phyloP scores from a whole-genome alignment of 1,140 invertebrate genomes.

The Ruditapes philippinarum region DNA sequence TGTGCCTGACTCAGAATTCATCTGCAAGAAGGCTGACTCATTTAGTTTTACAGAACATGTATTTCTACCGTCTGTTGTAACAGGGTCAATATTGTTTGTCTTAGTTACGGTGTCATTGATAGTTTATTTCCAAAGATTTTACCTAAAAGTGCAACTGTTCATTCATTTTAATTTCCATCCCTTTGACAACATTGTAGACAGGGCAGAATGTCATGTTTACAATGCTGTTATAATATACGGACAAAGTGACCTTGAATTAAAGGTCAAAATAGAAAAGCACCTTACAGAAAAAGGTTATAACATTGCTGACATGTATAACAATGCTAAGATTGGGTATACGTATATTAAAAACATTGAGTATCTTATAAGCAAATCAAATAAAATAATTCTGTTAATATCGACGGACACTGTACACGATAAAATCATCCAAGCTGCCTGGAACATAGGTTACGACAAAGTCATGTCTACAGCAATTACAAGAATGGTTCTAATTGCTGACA shows the following conservation, averaged over 20 bases:
- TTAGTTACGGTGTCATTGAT: neutral
- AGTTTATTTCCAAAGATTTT: neutral
- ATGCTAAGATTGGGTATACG: neutral
- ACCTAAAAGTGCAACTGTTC: neutral
- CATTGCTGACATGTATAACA: neutral
- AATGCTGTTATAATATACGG: neutral
- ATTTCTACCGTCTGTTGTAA: neutral
- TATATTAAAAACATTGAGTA: neutral
- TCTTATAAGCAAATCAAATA: neutral
- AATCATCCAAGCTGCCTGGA: constrained; percentile 11
- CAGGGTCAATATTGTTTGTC: neutral
- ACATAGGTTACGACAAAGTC: neutral
- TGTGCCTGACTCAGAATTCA: neutral
- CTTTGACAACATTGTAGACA: neutral
- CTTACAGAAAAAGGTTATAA: constrained; percentile 1
- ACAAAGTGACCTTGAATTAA: neutral
- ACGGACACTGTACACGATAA: neutral
- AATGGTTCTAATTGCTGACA: neutral
- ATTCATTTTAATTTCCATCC: constrained; percentile 24
- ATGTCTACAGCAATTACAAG: neutral
- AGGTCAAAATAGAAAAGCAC: neutral
- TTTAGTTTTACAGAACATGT: constrained; percentile 16
- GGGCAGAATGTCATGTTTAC: neutral
- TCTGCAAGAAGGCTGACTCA: neutral
- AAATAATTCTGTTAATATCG: neutral